Evolutionary conservation across 2,113 vertebrate genomes (phyloP), one percentile per base, ranked within the genome.

Genomic region (Columba janthina): DNA sequence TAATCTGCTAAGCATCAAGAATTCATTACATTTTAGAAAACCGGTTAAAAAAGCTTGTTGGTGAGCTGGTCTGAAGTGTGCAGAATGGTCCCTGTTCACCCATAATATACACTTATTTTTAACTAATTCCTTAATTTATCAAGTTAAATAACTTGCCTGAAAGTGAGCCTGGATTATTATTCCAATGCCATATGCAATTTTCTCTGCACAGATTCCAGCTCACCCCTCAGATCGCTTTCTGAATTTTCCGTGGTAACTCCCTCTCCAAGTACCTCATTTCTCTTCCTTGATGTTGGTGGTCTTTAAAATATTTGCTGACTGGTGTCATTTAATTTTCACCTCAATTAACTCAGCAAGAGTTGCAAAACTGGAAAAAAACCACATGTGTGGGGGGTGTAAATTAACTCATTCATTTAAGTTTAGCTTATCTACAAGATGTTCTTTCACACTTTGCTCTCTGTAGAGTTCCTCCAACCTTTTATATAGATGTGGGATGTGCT

Each of bases 361-460:
- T 95, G 66, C 73, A 92, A 96, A 95, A 94, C 66, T 69, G 69
- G 46, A 19, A 71, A 85, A 70, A 67, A 85, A 90, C 81, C 81
- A 15, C 44, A 46, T 46, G 44, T 32, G 53, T 57, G 32, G 54
- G 54, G 71, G 54, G 62, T 92, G 70, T 90, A 95, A 96, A 97
- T 97, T 96, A 95, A 95, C 96, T 95, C 91, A 90, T 96, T 97
- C 92, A 82, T 97, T 97, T 96, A 96, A 97, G 94, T 91, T 96
- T 87, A 85, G 90, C 88, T 97, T 96, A 96, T 96, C 95, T 94
- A 26, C 6, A 18, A 96, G 94, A 96, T 96, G 88, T 94, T 96
- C 93, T 95, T 90, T 92, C 94, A 94, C 81, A 94, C 86, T 88
- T 88, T 58, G 79, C 92, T 90, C 94, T 97, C 94, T 94, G 88